Evolutionary conservation across 2,797 vertebrate genomes (phyloP).

Genomic region (Phrynocephalus guinanensis): DNA sequence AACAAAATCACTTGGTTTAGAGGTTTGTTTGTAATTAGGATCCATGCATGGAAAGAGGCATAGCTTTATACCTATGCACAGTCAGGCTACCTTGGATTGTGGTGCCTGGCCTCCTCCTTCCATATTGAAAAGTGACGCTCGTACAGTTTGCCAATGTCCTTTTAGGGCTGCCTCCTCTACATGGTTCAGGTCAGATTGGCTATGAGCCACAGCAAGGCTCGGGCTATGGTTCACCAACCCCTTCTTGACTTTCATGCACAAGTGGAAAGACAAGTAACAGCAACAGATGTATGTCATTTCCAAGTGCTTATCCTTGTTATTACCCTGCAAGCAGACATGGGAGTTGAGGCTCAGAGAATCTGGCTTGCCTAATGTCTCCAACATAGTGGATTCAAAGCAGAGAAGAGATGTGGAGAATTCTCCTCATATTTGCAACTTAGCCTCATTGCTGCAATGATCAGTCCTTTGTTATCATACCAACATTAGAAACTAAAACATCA

Average conservation of each 20-base stretch:
- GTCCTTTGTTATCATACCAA: neutral
- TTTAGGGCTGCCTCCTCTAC: neutral
- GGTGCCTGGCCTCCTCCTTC: neutral
- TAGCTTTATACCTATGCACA: no score
- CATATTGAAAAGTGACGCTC: neutral
- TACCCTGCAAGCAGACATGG: neutral
- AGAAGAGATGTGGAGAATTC: neutral
- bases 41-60: no score
- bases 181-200: neutral
- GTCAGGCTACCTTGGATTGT: neutral
- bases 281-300: neutral
- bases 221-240: neutral
- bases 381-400: neutral
- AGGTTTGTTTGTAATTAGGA: no score
- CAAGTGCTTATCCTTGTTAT: neutral
- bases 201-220: neutral
- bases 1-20: no score
- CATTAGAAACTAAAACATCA: neutral
- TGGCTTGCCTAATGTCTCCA: neutral
- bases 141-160: no score
- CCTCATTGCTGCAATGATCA: neutral
- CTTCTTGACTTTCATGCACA: neutral
- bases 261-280: neutral
- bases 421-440: neutral
- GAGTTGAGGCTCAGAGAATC: no score